Conservation (phyloP, 2,888 invertebrate genomes). For the Coremacera marginata region DNA sequence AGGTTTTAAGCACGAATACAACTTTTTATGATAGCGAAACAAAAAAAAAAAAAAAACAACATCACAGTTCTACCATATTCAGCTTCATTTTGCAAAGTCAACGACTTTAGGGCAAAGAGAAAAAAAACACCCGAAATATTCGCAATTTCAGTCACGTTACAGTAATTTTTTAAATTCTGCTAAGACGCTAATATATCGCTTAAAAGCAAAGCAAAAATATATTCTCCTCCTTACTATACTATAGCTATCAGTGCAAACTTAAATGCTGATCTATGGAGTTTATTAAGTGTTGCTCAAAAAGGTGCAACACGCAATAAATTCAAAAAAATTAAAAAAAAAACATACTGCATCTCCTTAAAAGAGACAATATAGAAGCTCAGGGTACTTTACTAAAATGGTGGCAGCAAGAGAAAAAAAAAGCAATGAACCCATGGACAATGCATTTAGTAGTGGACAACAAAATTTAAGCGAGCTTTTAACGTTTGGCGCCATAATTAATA, state of each 20-base stretch:
- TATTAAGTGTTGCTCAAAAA: slow-evolving; percentile 15
- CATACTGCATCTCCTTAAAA: slow-evolving; percentile 3
- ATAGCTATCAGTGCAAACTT: neutral
- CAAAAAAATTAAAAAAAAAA: neutral
- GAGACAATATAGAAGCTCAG: neutral
- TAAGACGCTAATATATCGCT: neutral
- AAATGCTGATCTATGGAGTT: neutral
- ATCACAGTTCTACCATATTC: neutral
- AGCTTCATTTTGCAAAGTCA: neutral
- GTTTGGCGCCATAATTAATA: slow-evolving; percentile 25
- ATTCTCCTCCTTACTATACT: neutral
- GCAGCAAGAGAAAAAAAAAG: neutral
- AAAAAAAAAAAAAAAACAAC: neutral
- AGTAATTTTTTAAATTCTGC: neutral
- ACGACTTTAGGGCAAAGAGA: neutral
- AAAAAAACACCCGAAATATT: slow-evolving; percentile 4
- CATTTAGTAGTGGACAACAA: neutral
- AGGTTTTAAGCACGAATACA: neutral
- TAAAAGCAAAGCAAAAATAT: neutral
- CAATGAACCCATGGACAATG: neutral
- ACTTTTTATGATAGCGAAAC: slow-evolving; percentile 4
- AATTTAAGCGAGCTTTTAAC: slow-evolving; percentile 1
- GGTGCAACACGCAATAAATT: slow-evolving; percentile 32
- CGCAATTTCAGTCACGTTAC: slow-evolving; percentile 28
- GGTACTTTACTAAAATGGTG: neutral